These are phyloP conservation scores for Drosophila paucipuncta DNA, from an alignment of 2,888 invertebrate species.

Conservation along the genomic window DNA sequence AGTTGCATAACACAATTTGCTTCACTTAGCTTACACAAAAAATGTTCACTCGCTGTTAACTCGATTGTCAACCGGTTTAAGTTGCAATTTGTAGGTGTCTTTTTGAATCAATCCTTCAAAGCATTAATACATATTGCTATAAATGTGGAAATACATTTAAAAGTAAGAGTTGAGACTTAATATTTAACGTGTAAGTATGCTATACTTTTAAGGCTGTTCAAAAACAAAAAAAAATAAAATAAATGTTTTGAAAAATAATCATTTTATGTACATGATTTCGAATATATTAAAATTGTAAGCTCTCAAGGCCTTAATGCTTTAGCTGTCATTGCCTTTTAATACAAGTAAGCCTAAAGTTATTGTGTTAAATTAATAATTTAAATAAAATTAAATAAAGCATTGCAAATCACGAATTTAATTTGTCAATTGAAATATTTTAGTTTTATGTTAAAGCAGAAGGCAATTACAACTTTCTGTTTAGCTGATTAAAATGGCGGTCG, in stretches of 20 bases:
- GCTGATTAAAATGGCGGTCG: slow-evolving; percentile 46
- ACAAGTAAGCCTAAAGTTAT: not conserved
- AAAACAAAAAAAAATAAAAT: not conserved
- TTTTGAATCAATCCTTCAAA: not conserved
- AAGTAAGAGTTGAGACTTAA: not conserved
- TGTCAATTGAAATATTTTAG: not conserved
- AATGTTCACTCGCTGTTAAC: not conserved
- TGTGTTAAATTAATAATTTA: not conserved
- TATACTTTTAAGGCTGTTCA: not conserved
- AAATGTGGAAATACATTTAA: not conserved
- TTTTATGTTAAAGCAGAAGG: slow-evolving; percentile 6
- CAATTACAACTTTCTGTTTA: slow-evolving; percentile 14
- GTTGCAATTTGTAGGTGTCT: not conserved
- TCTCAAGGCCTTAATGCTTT: not conserved
- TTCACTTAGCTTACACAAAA: not conserved
- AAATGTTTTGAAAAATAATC: not conserved
- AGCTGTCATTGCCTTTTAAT: not conserved
- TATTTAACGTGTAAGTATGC: not conserved
- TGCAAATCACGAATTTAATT: not conserved
- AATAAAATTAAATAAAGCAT: not conserved
- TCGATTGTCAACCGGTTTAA: not conserved
- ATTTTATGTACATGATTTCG: not conserved
- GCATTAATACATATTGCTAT: not conserved
- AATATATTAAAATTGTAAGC: not conserved
- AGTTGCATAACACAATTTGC: slow-evolving; percentile 37